These are phyloP conservation scores for Drosophila atripex DNA, from an alignment of 2,888 invertebrate species.

Conservation along the genomic window DNA sequence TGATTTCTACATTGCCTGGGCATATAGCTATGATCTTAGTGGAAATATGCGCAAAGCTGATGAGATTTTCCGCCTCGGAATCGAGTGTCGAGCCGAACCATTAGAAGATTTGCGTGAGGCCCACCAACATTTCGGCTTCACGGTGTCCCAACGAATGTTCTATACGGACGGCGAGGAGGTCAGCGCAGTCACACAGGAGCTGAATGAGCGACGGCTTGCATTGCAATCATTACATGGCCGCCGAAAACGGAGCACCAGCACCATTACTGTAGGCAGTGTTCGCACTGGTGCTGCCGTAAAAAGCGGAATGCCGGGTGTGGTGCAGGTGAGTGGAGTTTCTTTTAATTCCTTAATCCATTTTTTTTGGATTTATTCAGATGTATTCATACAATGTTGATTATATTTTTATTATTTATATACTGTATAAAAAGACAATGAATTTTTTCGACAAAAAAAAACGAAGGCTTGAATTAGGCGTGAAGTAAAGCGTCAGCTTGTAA, in stretches of 20 bases:
- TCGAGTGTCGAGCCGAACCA: slow-evolving; percentile 91
- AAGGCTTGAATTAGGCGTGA: no score
- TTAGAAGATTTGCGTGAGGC: slow-evolving; percentile 90
- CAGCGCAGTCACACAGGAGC: slow-evolving; percentile 86
- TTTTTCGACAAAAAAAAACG: no score
- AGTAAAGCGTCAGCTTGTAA: no score
- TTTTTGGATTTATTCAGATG: no score
- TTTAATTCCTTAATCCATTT: no score
- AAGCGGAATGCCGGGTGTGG: slow-evolving; percentile 76
- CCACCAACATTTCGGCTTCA: slow-evolving; percentile 86
- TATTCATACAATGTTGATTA: no score
- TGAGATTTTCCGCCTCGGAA: slow-evolving; percentile 91
- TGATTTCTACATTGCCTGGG: slow-evolving; percentile 95
- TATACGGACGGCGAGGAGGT: slow-evolving; percentile 86
- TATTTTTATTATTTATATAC: no score
- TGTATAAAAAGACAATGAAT: no score
- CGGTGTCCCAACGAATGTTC: slow-evolving; percentile 80
- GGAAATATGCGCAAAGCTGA: slow-evolving; percentile 93
- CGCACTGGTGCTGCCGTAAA: slow-evolving; percentile 84
- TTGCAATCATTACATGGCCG: slow-evolving; percentile 90
- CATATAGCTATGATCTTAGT: slow-evolving; percentile 92
- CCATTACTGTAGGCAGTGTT: slow-evolving; percentile 85
- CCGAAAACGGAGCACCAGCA: slow-evolving; percentile 84
- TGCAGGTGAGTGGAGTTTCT: slow-evolving; percentile 64
- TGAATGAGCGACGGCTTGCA: slow-evolving; percentile 90